Percentiles rank a stretch among this genome's conserved stretches.
Evolutionary conservation across 2,113 vertebrate species (phyloP).

Genomic region (Corvus cornix): DNA sequence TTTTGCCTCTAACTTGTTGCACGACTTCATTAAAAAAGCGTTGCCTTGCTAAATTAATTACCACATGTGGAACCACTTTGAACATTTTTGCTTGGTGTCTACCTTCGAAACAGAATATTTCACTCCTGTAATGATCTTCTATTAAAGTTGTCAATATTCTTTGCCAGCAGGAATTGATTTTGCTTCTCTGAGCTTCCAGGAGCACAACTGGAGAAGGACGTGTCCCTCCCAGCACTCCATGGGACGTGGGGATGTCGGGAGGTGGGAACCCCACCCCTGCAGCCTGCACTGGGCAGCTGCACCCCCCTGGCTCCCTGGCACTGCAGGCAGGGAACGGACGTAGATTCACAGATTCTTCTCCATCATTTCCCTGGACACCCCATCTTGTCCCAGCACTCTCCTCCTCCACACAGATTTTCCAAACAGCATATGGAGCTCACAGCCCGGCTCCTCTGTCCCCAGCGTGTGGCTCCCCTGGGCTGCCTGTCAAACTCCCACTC

Average conservation of each 20-base stretch:
- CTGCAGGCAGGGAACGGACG: not conserved
- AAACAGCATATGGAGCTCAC: not conserved
- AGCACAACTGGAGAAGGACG: not conserved
- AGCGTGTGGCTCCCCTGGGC: not conserved
- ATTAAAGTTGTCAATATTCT: constrained; percentile 22
- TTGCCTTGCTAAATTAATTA: constrained; percentile 25
- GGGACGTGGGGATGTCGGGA: accelerated
- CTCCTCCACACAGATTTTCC: not conserved
- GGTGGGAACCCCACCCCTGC: not conserved
- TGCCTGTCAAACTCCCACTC: constrained; percentile 38
- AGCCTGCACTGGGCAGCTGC: not conserved
- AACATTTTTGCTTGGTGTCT: constrained; percentile 22
- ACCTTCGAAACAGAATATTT: constrained; percentile 4
- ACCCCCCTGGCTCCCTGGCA: not conserved
- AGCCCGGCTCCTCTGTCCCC: not conserved
- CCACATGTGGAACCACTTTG: not conserved
- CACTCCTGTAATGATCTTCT: not conserved
- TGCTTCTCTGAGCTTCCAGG: not conserved
- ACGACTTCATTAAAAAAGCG: constrained; percentile 28
- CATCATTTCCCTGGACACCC: not conserved
- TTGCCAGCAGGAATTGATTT: not conserved
- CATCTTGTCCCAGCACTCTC: not conserved
- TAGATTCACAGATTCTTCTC: accelerated
- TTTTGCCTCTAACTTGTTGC: constrained; percentile 15
- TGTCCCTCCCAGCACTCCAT: not conserved